Evolutionary conservation across 1,140 invertebrate genomes (phyloP).

Genomic region (Campodea augens): DNA sequence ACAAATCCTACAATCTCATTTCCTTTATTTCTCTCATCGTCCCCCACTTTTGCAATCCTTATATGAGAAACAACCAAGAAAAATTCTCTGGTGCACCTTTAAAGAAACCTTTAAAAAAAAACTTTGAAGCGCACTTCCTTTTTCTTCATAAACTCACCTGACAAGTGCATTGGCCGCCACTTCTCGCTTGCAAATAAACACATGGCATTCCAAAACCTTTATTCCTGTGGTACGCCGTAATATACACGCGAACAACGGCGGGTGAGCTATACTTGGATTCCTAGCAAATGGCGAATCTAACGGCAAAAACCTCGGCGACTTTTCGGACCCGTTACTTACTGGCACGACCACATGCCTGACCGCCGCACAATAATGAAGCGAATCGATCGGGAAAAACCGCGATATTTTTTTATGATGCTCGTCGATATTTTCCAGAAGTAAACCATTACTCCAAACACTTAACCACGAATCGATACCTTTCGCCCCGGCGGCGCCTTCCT

Average conservation of each 20-base stretch:
- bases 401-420: slow-evolving; percentile 87
- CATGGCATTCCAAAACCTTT: slow-evolving; percentile 97
- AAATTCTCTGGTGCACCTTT: no score
- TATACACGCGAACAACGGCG: slow-evolving; percentile 93
- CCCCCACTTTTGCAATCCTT: no score
- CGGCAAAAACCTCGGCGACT: slow-evolving; percentile 71
- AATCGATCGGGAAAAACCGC: slow-evolving; percentile 91
- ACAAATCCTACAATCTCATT: no score
- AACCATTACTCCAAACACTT: slow-evolving; percentile 90
- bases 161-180: slow-evolving; percentile 86
- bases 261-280: slow-evolving; percentile 64
- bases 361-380: slow-evolving; percentile 92
- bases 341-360: slow-evolving; percentile 57
- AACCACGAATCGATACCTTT: slow-evolving; percentile 94
- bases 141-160: no score
- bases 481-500: slow-evolving; percentile 62
- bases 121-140: no score
- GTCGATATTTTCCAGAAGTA: slow-evolving; percentile 89
- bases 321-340: slow-evolving; percentile 29
- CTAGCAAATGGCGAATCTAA: slow-evolving; percentile 88
- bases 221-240: slow-evolving; percentile 88
- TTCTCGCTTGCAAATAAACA: slow-evolving; percentile 92
- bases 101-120: no score
- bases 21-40: no score
- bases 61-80: no score